phyloP scores from a whole-genome alignment of 2,797 vertebrate species.

The Emydoidea blandingii region DNA sequence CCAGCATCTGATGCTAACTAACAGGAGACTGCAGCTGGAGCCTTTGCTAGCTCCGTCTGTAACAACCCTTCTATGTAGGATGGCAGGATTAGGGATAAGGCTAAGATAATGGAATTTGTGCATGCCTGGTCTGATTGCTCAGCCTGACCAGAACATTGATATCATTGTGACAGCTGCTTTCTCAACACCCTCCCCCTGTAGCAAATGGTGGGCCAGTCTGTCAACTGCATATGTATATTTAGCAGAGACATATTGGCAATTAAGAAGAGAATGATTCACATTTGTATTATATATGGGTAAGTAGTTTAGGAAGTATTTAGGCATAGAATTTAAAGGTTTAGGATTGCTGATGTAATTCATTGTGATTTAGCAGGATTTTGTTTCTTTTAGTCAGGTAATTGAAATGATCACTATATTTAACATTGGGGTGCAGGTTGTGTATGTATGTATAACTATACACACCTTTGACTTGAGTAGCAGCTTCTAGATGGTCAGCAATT shows the following conservation, averaged over 20 bases:
- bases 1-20: conserved; percentile 65
- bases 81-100: conserved; percentile 69
- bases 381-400: conserved; percentile 19
- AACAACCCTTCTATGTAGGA: conserved; percentile 60
- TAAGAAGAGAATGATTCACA: conserved; percentile 69
- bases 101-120: conserved; percentile 77
- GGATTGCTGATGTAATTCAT: not conserved
- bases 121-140: conserved; percentile 59
- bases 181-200: conserved; percentile 31
- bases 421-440: not conserved
- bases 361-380: conserved; percentile 14
- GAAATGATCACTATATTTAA: conserved; percentile 40
- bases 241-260: conserved; percentile 71
- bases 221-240: conserved; percentile 52
- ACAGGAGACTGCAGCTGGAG: conserved; percentile 71
- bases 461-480: conserved; percentile 18
- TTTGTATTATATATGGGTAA: conserved; percentile 43
- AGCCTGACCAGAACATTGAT: conserved; percentile 64
- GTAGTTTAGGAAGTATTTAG: conserved; percentile 69
- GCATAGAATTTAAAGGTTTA: conserved; percentile 22
- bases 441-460: not conserved
- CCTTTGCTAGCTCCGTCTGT: conserved; percentile 29
- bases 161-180: conserved; percentile 74
- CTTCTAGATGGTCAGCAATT: not conserved
- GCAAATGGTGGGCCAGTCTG: conserved; percentile 67